Evolutionary conservation across 2,888 invertebrate species (phyloP).

Genomic region (Dichetophora obliterata): DNA sequence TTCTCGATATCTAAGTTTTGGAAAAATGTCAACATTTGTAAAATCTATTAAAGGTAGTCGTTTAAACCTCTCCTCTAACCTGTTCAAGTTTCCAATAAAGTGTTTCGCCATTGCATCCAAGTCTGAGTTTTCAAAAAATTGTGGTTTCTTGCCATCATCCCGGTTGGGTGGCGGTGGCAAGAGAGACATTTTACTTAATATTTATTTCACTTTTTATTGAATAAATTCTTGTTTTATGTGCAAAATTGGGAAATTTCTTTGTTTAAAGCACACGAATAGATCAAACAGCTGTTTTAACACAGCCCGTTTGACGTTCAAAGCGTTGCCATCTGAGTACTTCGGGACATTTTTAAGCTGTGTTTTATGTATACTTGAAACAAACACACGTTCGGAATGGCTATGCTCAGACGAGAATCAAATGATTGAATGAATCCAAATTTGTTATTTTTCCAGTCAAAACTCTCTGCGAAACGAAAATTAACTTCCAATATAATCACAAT

Average conservation of each 20-base stretch:
- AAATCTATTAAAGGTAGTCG: not conserved
- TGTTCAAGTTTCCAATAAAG: conserved; percentile 75
- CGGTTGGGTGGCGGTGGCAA: conserved; percentile 47
- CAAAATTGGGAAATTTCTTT: not conserved
- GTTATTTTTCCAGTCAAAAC: no score
- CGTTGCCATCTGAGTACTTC: not conserved
- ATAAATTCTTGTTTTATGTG: not conserved
- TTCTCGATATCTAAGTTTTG: conserved; percentile 76
- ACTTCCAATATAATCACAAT: no score
- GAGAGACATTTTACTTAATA: conserved; percentile 50
- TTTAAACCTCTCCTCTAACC: conserved; percentile 64
- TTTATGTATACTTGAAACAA: not conserved
- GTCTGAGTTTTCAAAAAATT: conserved; percentile 68
- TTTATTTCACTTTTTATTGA: not conserved
- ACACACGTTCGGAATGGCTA: no score
- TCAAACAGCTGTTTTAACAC: not conserved
- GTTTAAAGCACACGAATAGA: not conserved
- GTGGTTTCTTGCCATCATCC: conserved; percentile 47
- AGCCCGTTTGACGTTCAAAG: not conserved
- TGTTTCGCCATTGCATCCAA: conserved; percentile 77
- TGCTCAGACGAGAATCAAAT: no score
- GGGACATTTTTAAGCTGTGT: not conserved
- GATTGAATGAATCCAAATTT: no score
- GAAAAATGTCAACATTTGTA: not conserved
- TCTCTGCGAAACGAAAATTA: no score